A percentile compares a stretch with the other conserved stretches of the same genome.
Conservation (phyloP, 2,888 invertebrate genomes). For the Rambutsinella grinnellia region DNA sequence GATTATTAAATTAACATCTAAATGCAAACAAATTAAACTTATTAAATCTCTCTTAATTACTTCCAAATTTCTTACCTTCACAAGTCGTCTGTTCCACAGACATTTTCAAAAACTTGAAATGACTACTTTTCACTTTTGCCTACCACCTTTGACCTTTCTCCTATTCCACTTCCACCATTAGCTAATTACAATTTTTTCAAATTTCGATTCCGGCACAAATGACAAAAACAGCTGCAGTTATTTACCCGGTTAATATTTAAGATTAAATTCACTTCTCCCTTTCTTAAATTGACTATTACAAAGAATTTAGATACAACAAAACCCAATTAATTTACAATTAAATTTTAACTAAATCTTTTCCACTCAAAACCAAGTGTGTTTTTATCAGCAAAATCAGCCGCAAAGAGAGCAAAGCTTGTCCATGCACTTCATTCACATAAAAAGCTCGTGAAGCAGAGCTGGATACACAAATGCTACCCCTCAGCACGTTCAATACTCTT, state of each 20-base stretch:
- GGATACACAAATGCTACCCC: no score
- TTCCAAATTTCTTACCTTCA: conserved; percentile 77
- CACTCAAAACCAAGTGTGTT: background rate
- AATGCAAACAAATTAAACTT: background rate
- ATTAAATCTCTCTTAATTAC: background rate
- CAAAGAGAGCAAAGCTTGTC: background rate
- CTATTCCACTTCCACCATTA: no score
- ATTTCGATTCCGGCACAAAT: no score
- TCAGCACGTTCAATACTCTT: no score
- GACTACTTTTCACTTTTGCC: no score
- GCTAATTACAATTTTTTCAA: no score
- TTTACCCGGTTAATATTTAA: background rate
- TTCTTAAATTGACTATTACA: background rate
- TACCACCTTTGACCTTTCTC: no score
- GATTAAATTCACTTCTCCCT: background rate
- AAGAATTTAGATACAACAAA: background rate
- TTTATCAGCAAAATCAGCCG: background rate
- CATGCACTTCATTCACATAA: no score
- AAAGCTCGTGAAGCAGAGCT: no score
- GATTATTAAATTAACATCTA: background rate
- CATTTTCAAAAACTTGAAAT: conserved; percentile 73
- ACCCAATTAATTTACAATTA: background rate
- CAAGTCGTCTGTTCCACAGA: conserved; percentile 91
- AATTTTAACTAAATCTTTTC: no score
- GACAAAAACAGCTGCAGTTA: background rate